Evolutionary conservation across 1,140 invertebrate species (phyloP), one percentile per base, ranked within the genome.

Genomic region (Plectrocnemia conspersa): DNA sequence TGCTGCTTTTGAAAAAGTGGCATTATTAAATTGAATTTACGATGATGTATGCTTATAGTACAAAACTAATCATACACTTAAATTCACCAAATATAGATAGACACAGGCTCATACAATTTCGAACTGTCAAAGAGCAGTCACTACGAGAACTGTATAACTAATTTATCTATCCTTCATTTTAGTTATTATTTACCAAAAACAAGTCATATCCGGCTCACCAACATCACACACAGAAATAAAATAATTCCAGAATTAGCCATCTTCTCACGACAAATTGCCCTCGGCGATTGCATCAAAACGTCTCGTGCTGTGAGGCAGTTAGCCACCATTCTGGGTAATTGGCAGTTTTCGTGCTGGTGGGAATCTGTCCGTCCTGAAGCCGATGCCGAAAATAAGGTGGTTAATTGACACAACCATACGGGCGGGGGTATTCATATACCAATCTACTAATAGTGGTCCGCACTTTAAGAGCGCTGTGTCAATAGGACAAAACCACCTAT

Each of bases 401-500:
- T 52, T 60, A 52, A 56, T 60, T 59, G 52, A 52, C 40, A 32
- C 13, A 50, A n/a, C n/a, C 29, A 56, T 60, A 60, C 33, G 53
- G 58, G 53, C 55, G 9, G n/a, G 25, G 10, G 22, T 56, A 27
- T 23, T 41, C 19, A 24, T 35, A 9, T 13, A 54, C 11, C 9
- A 22, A 18, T 22, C 49, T 36, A 16, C 11, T 13, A 16, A 21
- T 38, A 7, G 29, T 38, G 29, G 21, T 13, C 15, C 7, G 22
- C 46, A 57, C 52, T 54, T 44, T 24, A 15, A 52, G 50, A 32
- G 40, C 36, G 42, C 44, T 36, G 19, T 42, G 57, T 59, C 52
- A 59, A 54, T 59, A 59, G 52, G 48, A 47, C 52, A 49, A 46
- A n/a, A 47, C 52, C 57, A 59, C 57, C 57, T 59, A 59, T 59